Percentiles rank a stretch among this genome's conserved stretches.
Evolutionary conservation across 2,113 vertebrate genomes (phyloP).

Genomic region (Calonectris borealis): DNA sequence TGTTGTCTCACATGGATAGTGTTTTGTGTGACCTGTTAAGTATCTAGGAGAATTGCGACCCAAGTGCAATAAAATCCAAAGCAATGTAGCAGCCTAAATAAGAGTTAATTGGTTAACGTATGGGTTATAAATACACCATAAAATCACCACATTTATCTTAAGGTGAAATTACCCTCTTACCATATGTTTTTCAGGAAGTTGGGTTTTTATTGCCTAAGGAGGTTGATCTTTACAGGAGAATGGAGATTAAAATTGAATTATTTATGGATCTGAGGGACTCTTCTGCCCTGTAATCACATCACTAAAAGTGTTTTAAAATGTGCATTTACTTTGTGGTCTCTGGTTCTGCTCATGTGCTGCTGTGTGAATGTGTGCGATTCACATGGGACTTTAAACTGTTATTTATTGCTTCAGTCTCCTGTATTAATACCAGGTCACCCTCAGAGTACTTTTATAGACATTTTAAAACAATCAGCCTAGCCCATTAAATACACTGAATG

Average conservation of each 20-base stretch:
- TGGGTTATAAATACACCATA: neutral
- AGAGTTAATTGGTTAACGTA: neutral
- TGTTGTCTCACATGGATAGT: neutral
- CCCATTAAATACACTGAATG: neutral
- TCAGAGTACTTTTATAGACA: neutral
- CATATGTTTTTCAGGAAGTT: neutral
- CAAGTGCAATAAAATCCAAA: neutral
- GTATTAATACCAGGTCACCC: neutral
- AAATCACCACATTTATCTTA: neutral
- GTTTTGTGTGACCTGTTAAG: neutral
- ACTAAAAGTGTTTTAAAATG: neutral
- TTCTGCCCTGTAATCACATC: neutral
- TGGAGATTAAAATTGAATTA: neutral
- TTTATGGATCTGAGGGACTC: neutral
- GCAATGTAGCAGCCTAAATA: neutral
- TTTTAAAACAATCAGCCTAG: neutral
- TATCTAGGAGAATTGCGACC: neutral
- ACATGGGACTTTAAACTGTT: neutral
- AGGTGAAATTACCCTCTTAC: neutral
- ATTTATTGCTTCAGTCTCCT: neutral
- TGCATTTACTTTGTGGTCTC: conserved; percentile 18
- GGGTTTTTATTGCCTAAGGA: neutral
- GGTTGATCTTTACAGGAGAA: neutral
- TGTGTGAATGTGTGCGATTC: neutral
- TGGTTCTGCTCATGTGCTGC: neutral